Evolutionary conservation across 2,113 vertebrate species (phyloP).

Genomic region (Vicugna pacos): DNA sequence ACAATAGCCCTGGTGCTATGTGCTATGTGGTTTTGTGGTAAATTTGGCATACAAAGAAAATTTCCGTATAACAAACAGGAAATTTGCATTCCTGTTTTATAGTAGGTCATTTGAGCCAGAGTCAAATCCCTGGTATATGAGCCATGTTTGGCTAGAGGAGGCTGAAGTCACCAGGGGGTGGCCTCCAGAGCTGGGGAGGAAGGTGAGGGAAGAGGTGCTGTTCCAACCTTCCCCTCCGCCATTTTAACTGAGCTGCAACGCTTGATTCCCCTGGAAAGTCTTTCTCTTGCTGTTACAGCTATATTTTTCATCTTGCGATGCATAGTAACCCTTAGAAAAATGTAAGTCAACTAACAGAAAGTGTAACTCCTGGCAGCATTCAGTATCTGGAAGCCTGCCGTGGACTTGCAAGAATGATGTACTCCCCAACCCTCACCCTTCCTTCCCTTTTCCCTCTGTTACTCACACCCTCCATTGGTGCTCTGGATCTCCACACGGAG

Average conservation of each 20-base stretch:
- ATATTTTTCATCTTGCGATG: background rate
- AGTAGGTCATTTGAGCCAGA: background rate
- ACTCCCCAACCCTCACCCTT: background rate
- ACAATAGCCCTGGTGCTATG: background rate
- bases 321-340: background rate
- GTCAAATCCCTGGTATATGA: background rate
- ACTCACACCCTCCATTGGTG: background rate
- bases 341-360: background rate
- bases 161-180: background rate
- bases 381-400: background rate
- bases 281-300: background rate
- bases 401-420: background rate
- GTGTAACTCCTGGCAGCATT: background rate
- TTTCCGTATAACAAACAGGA: slow-evolving; percentile 16
- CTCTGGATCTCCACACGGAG: background rate
- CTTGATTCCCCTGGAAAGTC: background rate
- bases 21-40: no score
- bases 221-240: background rate
- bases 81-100: slow-evolving; percentile 12
- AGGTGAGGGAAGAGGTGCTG: background rate
- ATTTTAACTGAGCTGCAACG: background rate
- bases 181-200: background rate
- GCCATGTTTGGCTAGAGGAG: background rate
- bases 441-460: background rate
- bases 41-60: slow-evolving; percentile 13